Conservation (phyloP, 2,888 invertebrate genomes). For the Lasius platythorax region DNA sequence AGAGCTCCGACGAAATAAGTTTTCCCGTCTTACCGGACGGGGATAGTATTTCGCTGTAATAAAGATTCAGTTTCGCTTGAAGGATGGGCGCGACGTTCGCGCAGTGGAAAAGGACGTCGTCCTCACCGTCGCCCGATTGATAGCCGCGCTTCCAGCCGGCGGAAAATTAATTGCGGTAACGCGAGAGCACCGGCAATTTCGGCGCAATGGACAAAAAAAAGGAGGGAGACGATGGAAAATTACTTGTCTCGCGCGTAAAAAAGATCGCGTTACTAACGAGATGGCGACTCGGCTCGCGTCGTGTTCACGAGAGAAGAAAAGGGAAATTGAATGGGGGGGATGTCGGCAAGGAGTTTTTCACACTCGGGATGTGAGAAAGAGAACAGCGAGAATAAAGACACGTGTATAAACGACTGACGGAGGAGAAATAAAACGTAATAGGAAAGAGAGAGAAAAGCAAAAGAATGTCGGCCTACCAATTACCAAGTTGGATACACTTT, state of each 20-base stretch:
- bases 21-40: conserved; percentile 37
- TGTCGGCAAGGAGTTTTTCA: conserved; percentile 19
- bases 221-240: conserved; percentile 62
- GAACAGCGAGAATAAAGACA: conserved; percentile 5
- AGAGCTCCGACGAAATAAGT: conserved; percentile 42
- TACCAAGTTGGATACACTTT: conserved; percentile 28
- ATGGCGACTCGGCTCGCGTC: conserved; percentile 65
- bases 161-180: conserved; percentile 66
- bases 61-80: conserved; percentile 56
- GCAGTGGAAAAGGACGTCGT: conserved; percentile 18
- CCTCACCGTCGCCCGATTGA: conserved; percentile 56
- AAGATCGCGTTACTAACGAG: conserved; percentile 78
- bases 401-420: conserved; percentile 16
- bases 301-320: conserved; percentile 70
- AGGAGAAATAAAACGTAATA: conserved; percentile 27
- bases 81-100: conserved; percentile 38
- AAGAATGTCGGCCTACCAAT: conserved; percentile 45
- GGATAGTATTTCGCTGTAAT: conserved; percentile 54
- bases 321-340: conserved; percentile 67
- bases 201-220: conserved; percentile 55
- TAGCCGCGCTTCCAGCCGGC: conserved; percentile 52
- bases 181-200: conserved; percentile 68
- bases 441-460: conserved; percentile 1
- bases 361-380: background rate
- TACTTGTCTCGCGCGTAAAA: conserved; percentile 70